Evolutionary conservation across 1,140 invertebrate species (phyloP).

Genomic region (Brachionus sp.): DNA sequence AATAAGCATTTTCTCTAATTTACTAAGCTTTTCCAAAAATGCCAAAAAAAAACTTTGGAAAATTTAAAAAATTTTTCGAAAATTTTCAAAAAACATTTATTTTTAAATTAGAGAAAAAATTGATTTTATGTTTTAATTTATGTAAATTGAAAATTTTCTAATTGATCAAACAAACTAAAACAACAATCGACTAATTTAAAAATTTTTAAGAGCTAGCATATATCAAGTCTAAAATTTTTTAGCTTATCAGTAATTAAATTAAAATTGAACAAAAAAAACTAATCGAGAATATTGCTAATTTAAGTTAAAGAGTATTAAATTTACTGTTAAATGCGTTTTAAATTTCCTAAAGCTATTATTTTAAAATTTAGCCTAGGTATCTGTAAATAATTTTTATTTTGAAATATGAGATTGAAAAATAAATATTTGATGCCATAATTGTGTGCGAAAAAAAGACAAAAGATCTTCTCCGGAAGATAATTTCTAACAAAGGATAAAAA

Average conservation of each 20-base stretch:
- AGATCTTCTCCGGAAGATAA: not conserved
- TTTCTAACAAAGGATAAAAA: not conserved
- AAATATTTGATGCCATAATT: not conserved
- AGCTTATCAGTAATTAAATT: not conserved
- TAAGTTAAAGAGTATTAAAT: not conserved
- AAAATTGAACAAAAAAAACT: not conserved
- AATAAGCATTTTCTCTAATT: too few relatives aligned
- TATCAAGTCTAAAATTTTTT: not conserved
- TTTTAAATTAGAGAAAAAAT: not conserved
- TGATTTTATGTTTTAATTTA: not conserved
- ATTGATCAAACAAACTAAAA: not conserved
- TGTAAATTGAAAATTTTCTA: not conserved
- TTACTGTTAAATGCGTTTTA: not conserved
- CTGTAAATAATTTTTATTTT: not conserved
- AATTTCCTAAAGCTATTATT: not conserved
- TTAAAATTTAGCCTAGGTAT: not conserved
- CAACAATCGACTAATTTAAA: not conserved
- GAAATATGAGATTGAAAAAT: not conserved
- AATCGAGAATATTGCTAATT: not conserved
- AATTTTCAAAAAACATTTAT: not conserved
- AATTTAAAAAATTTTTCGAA: too few relatives aligned
- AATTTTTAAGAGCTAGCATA: not conserved
- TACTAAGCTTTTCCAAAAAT: too few relatives aligned
- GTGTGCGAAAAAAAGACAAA: not conserved
- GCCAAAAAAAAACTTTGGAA: too few relatives aligned